Percentiles rank a stretch among this genome's conserved stretches.
These are phyloP conservation scores for Caenorhabditis elegans DNA, from an alignment of 1,140 invertebrate genomes.

Conservation along the genomic window WBcel235 BX284605.5:11829501-11830000, in stretches of 20 bases:
- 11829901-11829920: no score
- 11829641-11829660: conserved; percentile 57
- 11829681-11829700: conserved; percentile 58
- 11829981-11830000: no score
- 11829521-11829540: background rate
- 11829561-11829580: background rate
- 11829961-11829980: no score
- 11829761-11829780: background rate
- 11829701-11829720: conserved; percentile 57
- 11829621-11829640: conserved; percentile 57
- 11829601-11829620: conserved; percentile 58
- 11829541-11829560: background rate
- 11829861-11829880: no score
- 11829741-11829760: no score
- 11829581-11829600: conserved; percentile 53
- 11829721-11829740: conserved; percentile 61
- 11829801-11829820: no score
- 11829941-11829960: no score
- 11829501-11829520: conserved; percentile 26
- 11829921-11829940: no score
- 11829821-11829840: no score
- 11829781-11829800: no score
- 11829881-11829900: no score
- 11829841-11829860: no score
- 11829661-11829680: conserved; percentile 55